A percentile compares a stretch with the other conserved stretches of the same genome.
phyloP scores from a whole-genome alignment of 1,140 invertebrate genomes.

The Drosophila malerkotliana region DNA sequence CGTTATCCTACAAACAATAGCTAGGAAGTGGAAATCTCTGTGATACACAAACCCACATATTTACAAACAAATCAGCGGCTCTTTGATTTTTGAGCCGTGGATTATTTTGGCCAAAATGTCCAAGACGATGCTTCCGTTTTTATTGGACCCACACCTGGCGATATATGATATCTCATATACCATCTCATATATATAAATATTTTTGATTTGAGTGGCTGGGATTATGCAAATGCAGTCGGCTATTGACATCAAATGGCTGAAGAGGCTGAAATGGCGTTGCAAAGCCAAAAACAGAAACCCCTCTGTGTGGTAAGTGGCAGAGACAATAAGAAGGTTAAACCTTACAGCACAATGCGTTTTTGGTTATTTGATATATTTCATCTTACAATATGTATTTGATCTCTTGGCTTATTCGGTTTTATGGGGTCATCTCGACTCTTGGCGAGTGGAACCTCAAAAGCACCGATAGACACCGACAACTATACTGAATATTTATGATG shows the following conservation, averaged over 20 bases:
- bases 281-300: conserved; percentile 39
- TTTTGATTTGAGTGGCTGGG: conserved; percentile 26
- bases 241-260: conserved; percentile 18
- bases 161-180: conserved; percentile 21
- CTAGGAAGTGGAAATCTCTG: conserved; percentile 63
- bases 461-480: conserved; percentile 3
- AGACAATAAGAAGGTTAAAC: conserved; percentile 73
- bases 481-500: neutral
- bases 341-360: conserved; percentile 39
- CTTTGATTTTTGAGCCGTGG: conserved; percentile 31
- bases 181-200: conserved; percentile 1
- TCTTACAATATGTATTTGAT: conserved; percentile 32
- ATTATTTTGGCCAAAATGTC: conserved; percentile 2
- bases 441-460: conserved; percentile 34
- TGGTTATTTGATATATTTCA: conserved; percentile 38
- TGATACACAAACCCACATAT: conserved; percentile 60
- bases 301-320: conserved; percentile 64
- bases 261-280: conserved; percentile 30
- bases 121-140: conserved; percentile 32
- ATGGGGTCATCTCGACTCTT: conserved; percentile 32
- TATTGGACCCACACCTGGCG: conserved; percentile 17
- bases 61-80: conserved; percentile 9
- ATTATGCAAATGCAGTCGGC: conserved; percentile 39
- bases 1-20: conserved; percentile 78
- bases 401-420: conserved; percentile 27